phyloP scores from a whole-genome alignment of 2,113 vertebrate species.

The Excalfactoria chinensis region DNA sequence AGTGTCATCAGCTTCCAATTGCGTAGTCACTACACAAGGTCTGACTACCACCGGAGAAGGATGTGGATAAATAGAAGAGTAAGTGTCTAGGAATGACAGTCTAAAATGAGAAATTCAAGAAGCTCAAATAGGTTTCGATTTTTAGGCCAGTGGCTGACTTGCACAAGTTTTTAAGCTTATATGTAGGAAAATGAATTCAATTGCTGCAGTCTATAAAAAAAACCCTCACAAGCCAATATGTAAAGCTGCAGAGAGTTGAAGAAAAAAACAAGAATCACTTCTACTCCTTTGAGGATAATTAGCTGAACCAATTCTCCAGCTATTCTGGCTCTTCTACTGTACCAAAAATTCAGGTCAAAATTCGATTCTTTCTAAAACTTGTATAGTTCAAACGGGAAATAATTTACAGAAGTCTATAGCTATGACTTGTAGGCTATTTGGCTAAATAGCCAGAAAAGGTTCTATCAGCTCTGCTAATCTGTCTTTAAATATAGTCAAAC shows the following conservation, averaged over 20 bases:
- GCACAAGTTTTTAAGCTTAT: background rate
- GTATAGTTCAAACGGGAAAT: background rate
- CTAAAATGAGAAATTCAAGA: background rate
- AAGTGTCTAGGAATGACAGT: background rate
- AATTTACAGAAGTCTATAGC: background rate
- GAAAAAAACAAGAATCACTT: background rate
- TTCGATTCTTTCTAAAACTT: background rate
- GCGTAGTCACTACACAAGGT: background rate
- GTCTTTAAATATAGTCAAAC: background rate
- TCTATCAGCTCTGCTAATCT: background rate
- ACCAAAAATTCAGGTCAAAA: background rate
- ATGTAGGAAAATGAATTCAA: background rate
- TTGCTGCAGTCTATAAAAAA: background rate
- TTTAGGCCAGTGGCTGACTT: background rate
- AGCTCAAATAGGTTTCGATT: background rate
- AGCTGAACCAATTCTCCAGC: background rate
- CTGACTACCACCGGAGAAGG: background rate
- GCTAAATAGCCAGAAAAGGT: background rate
- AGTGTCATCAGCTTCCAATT: background rate
- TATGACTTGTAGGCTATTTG: background rate
- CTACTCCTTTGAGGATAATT: background rate
- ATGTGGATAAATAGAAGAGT: slow-evolving; percentile 36
- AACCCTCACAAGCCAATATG: background rate
- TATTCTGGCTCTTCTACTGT: background rate
- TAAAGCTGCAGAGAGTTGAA: background rate